phyloP scores from a whole-genome alignment of 2,888 invertebrate genomes.

The Zele albiditarsus region DNA sequence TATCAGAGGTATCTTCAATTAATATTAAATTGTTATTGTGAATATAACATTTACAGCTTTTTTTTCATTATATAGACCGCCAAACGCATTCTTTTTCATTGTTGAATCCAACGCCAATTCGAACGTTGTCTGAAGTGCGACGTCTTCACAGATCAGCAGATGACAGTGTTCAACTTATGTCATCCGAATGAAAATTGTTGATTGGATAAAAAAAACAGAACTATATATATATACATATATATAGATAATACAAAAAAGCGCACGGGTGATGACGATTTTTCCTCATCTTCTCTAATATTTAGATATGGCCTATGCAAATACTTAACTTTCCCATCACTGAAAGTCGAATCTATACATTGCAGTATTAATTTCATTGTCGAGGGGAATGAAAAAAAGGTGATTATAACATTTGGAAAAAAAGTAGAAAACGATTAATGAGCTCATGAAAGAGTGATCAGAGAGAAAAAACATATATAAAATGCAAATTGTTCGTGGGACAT shows the following conservation, averaged over 20 bases:
- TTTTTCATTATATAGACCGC: constrained; percentile 63
- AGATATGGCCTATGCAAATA: neutral
- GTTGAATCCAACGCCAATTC: constrained; percentile 74
- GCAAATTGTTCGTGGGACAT: neutral
- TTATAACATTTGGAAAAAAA: constrained; percentile 18
- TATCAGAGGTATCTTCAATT: constrained; percentile 61
- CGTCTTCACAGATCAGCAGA: constrained; percentile 72
- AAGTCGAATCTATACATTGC: neutral
- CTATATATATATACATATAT: too few relatives aligned
- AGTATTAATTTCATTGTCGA: neutral
- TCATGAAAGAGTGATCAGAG: neutral
- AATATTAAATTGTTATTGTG: neutral
- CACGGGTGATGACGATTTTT: neutral
- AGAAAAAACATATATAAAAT: neutral
- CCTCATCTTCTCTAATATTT: neutral
- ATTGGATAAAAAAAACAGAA: constrained; percentile 40
- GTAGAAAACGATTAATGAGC: neutral
- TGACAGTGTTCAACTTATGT: constrained; percentile 75
- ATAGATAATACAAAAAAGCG: neutral
- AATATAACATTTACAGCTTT: neutral
- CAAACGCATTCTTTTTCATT: constrained; percentile 75
- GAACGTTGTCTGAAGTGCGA: constrained; percentile 75
- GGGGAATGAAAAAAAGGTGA: neutral
- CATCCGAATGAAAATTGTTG: constrained; percentile 64
- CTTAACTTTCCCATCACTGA: neutral